Evolutionary conservation across 2,113 vertebrate genomes (phyloP).

Genomic region (Tylochromis polylepis): DNA sequence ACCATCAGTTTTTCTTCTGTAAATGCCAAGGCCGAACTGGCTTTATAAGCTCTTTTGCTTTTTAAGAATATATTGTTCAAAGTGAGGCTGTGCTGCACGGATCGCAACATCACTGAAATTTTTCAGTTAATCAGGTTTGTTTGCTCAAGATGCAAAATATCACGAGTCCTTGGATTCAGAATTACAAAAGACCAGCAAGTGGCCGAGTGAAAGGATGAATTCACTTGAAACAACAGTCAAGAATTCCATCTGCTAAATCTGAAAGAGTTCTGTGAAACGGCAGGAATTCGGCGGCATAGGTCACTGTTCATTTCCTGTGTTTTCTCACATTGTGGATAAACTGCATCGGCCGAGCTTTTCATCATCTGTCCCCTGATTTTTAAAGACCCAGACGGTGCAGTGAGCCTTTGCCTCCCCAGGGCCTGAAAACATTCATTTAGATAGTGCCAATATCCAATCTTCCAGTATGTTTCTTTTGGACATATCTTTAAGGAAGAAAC

Average conservation of each 20-base stretch:
- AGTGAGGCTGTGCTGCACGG: not conserved
- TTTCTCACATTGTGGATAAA: slow-evolving; percentile 46
- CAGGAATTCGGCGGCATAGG: slow-evolving; percentile 11
- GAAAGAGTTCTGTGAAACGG: slow-evolving; percentile 1
- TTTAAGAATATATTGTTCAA: not conserved
- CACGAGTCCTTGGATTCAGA: slow-evolving; percentile 4
- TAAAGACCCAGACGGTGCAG: slow-evolving; percentile 39
- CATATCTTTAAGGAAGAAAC: slow-evolving; percentile 58
- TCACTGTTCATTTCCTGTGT: slow-evolving; percentile 58
- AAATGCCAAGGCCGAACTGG: slow-evolving; percentile 6
- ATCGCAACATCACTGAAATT: not conserved
- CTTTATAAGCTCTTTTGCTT: slow-evolving; percentile 5
- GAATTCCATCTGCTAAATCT: not conserved
- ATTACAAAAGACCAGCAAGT: not conserved
- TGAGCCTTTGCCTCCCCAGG: slow-evolving; percentile 32
- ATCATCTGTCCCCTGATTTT: slow-evolving; percentile 45
- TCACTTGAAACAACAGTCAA: not conserved
- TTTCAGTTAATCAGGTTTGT: not conserved
- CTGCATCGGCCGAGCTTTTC: slow-evolving; percentile 33
- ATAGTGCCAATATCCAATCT: slow-evolving; percentile 67
- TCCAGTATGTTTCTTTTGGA: slow-evolving; percentile 52
- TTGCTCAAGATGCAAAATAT: slow-evolving; percentile 7
- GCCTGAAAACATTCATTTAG: slow-evolving; percentile 67
- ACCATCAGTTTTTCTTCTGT: not conserved
- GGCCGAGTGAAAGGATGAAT: not conserved